Base-by-base conservation (phyloP, 2,797 vertebrate species). In the Masticophis lateralis region DNA sequence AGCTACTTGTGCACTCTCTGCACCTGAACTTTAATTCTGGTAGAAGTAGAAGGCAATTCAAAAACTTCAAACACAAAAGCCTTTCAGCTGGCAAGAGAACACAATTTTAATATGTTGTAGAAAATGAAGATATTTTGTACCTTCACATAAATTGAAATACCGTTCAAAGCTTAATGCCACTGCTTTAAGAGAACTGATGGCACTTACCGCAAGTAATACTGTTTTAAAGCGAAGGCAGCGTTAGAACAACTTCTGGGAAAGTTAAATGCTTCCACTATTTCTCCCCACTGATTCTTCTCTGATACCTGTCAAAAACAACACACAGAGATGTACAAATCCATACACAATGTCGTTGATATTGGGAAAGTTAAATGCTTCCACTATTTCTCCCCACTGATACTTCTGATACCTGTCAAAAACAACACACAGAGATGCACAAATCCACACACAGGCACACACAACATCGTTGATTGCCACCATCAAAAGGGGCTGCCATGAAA, bases 131-230 rank as follows among this genome's bases (percentile, higher is more conserved):
- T 96, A 94, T 88, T 94, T 91, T 88, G 91, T 92, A 69, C 95
- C 28, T 87, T 87, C 28, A 59, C 55, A 95, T 95, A 95, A 61
- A 11, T 47, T n/a, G 87, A 96, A 97, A 96, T 91, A 94, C 28
- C 95, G 95, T 74, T 89, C 90, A 87, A 90, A 86, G 93, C 87
- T 96, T 92, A 94, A 92, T 94, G 96, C 94, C 92, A 94, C 92
- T 95, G 92, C 91, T 96, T 94, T 89, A 97, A 97, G 95, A 98
- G 95, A 94, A 93, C 69, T 95, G 95, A 96, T 95, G 96, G 94
- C 95, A 99, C 99, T 99, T 98, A 99, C 99, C 99, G 98, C 98
- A 99, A 99, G 98, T 99, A 99, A 99, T 99, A 99, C 98, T 99
- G 99, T 98, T 99, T 99, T 98, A 99, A 98, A 98, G 99, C 99